phyloP scores from a whole-genome alignment of 2,888 invertebrate genomes.

The Tenodera sinensis region DNA sequence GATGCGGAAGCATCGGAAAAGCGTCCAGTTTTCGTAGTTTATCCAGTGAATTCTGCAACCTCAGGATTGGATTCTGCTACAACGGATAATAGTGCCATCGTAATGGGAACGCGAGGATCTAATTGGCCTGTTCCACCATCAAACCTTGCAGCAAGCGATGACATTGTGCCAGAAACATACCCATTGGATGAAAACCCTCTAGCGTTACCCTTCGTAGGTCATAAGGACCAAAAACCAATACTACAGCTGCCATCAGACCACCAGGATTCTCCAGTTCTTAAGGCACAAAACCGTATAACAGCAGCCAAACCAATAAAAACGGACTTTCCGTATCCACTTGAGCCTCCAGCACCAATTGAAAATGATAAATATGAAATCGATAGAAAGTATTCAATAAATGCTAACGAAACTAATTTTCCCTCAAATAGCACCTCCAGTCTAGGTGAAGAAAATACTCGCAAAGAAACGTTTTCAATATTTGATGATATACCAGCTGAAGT shows the following conservation, averaged over 20 bases:
- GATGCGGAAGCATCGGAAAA: constrained; percentile 26
- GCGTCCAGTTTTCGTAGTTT: constrained; percentile 54
- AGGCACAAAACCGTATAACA: constrained; percentile 37
- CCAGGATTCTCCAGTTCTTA: constrained; percentile 45
- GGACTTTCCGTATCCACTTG: constrained; percentile 63
- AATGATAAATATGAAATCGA: background rate
- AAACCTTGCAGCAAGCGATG: constrained; percentile 38
- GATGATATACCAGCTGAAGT: constrained; percentile 11
- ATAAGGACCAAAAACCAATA: constrained; percentile 47
- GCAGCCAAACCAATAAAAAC: constrained; percentile 48
- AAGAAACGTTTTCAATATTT: constrained; percentile 1
- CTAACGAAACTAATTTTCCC: background rate
- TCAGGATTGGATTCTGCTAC: constrained; percentile 49
- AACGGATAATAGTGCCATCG: constrained; percentile 47
- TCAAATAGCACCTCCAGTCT: background rate
- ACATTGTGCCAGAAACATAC: constrained; percentile 5
- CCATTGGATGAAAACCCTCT: background rate
- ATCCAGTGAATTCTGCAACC: constrained; percentile 55
- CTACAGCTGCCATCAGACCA: constrained; percentile 43
- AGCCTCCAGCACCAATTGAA: constrained; percentile 52
- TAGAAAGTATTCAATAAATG: background rate
- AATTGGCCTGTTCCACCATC: constrained; percentile 48
- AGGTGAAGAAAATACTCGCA: constrained; percentile 35
- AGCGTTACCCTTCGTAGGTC: background rate
- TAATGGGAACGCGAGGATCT: constrained; percentile 54